These are phyloP conservation scores for Circaetus cinerascens DNA, from an alignment of 2,113 vertebrate species.

Conservation along the genomic window DNA sequence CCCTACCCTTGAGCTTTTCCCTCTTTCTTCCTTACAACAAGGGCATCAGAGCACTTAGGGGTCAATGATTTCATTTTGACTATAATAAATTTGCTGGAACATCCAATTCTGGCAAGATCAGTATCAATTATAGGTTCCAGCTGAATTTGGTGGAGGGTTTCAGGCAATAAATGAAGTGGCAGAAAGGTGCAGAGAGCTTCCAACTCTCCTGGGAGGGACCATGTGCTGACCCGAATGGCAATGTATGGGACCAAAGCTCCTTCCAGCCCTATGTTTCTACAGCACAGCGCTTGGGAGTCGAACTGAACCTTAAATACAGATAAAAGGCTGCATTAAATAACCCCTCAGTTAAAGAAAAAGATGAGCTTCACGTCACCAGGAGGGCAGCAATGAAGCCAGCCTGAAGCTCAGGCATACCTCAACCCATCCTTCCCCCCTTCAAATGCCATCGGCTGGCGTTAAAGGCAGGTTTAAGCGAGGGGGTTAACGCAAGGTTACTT, in stretches of 20 bases:
- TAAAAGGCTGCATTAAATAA: background rate
- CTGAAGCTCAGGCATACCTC: background rate
- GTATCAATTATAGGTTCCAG: accelerated
- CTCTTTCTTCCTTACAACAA: background rate
- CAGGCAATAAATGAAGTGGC: background rate
- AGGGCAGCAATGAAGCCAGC: background rate
- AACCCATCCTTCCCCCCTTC: background rate
- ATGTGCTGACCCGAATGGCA: background rate
- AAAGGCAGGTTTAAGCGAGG: background rate
- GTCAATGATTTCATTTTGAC: background rate
- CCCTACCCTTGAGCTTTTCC: background rate
- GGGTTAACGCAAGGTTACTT: background rate
- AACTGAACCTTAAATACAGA: background rate
- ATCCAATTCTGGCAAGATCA: accelerated
- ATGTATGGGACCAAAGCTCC: background rate
- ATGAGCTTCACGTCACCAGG: background rate
- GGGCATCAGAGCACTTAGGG: too few species aligned
- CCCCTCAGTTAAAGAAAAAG: background rate
- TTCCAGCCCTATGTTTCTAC: background rate
- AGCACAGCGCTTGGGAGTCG: accelerated
- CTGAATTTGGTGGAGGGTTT: background rate
- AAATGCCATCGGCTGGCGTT: background rate
- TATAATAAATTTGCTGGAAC: background rate
- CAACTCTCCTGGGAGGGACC: background rate
- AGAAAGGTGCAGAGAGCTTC: background rate